A percentile compares a stretch with the other conserved stretches of the same genome.
These are phyloP conservation scores for Centropristis striata DNA, from an alignment of 2,113 vertebrate species.

Conservation along the genomic window DNA sequence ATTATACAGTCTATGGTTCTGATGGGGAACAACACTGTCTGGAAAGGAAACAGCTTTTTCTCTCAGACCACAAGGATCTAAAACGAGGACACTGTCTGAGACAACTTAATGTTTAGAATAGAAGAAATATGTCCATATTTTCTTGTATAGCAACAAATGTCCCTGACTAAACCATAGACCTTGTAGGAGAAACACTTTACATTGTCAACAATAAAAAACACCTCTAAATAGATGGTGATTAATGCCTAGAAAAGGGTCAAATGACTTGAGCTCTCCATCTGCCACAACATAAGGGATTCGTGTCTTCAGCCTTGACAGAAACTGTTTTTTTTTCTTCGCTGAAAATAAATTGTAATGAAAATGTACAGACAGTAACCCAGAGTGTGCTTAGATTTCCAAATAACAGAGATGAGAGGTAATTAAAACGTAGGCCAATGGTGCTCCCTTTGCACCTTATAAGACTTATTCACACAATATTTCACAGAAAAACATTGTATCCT, in stretches of 20 bases:
- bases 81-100: too few relatives aligned
- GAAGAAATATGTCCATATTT: not conserved
- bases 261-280: constrained; percentile 21
- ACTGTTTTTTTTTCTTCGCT: not conserved
- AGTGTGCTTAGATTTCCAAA: not conserved
- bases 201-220: not conserved
- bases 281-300: not conserved
- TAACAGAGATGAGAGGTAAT: not conserved
- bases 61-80: too few relatives aligned
- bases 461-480: not conserved
- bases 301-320: not conserved
- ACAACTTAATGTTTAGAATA: too few relatives aligned
- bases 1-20: too few relatives aligned
- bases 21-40: too few relatives aligned
- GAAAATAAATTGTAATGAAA: not conserved
- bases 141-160: not conserved
- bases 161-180: not conserved
- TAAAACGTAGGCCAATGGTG: not conserved
- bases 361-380: not conserved
- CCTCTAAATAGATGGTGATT: constrained; percentile 4
- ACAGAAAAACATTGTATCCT: not conserved
- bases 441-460: not conserved
- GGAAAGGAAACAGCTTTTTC: too few relatives aligned
- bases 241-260: constrained; percentile 1
- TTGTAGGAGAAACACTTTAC: not conserved